Base-by-base conservation (phyloP, 2,797 vertebrate species). In the Podarcis siculus region DNA sequence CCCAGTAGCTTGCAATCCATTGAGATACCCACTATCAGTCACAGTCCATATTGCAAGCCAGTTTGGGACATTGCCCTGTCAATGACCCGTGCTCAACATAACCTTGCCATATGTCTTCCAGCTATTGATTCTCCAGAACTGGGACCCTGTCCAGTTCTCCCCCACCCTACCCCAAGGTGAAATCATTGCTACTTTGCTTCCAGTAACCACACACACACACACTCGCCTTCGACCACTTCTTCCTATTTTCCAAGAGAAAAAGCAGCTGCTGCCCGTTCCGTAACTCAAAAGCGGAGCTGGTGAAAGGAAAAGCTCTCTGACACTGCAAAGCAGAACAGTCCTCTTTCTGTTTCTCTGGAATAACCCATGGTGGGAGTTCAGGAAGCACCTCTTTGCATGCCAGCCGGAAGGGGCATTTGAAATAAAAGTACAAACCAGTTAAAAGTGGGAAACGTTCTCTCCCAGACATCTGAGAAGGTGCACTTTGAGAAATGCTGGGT, bases 401-500 rank as follows among this genome's bases (percentile, higher is more conserved):
- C 45, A 58, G 30, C 42, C 80, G 45, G 37, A 84, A 75, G 15
- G 45, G 5, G 25, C 49, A 19, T 42, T 42, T 82, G 79, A 82
- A 39, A 19, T 37, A 30, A 27, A 69, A n/a, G 9, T 64, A 25
- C 25, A 10, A 27, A 12, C 37, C 5, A 19, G 58, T 10, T 35
- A 58, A 64, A 64, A 82, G 39, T 66, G 0, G 45, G 15, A 0
- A 77, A 58, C 0, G 76, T 23, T 75, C 13, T 75, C 82, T 86
- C 87, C 17, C 17, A 30, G 58, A 61, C 1, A 90, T 72, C 6
- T 69, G 89, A 87, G 73, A 45, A 86, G 78, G 23, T 7, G 2
- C 23, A 77, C 21, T 49, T 82, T 79, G 21, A 76, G 82, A 93
- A 83, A 35, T 89, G 69, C 15, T 45, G 49, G 12, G 37, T 88